Conservation (phyloP, 2,888 invertebrate genomes). For the Tetranychus truncatus region DNA sequence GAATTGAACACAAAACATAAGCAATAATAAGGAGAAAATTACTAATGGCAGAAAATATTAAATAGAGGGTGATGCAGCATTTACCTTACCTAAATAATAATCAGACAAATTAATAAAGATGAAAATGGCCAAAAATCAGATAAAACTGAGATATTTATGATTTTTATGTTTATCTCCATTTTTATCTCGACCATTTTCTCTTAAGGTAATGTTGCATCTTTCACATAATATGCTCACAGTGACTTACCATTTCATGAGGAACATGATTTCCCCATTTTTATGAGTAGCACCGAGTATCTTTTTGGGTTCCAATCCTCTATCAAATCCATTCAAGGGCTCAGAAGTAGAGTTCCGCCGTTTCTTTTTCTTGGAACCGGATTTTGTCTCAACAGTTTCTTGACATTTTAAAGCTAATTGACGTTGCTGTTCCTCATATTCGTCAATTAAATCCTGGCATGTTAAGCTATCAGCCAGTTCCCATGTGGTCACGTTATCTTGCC, state of each 20-base stretch:
- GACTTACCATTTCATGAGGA: constrained; percentile 4
- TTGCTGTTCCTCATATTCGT: not conserved
- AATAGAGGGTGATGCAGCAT: too few relatives aligned
- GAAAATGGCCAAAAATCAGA: too few relatives aligned
- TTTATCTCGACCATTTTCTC: too few relatives aligned
- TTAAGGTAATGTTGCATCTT: too few relatives aligned
- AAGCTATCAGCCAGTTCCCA: not conserved
- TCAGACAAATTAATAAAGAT: too few relatives aligned
- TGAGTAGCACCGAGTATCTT: constrained; percentile 7
- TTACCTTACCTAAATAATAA: too few relatives aligned
- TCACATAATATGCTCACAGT: not conserved
- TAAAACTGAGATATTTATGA: too few relatives aligned
- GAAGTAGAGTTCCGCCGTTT: not conserved
- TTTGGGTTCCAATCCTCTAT: constrained; percentile 10
- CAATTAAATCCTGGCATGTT: too few relatives aligned
- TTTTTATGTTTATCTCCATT: too few relatives aligned
- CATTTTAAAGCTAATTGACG: not conserved
- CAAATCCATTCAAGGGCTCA: constrained; percentile 6
- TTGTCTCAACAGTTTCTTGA: not conserved
- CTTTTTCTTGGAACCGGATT: not conserved
- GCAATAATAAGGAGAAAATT: not conserved
- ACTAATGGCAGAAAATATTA: too few relatives aligned
- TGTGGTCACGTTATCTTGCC: not conserved
- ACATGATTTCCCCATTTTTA: not conserved
- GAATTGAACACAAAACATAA: not conserved